Evolutionary conservation across 2,797 vertebrate species (phyloP), one percentile per base, ranked within the genome.

Genomic region (Phaenicophaeus curvirostris): DNA sequence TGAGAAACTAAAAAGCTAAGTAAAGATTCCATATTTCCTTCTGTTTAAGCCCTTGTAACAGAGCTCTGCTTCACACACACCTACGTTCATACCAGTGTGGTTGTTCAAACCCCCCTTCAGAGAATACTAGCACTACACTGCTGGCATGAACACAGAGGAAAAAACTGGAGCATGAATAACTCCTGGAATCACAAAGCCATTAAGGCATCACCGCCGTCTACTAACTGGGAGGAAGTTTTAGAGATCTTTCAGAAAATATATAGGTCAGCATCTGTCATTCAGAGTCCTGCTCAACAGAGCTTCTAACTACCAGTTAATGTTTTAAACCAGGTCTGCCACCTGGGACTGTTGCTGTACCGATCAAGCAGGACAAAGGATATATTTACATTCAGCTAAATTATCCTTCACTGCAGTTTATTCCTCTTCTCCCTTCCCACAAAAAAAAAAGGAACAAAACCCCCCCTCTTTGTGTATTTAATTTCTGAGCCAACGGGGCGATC

Each of bases 131-230:
- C 30, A 51, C 71, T 48, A 35, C 21, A 50, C 44, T 57, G 84
- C 90, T 92, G 94, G 93, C 89, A 90, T n/a, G 67, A 42, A 19
- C 87, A 85, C 82, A 81, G 74, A 94, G 67, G 69, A 25, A 71
- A 81, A 96, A 97, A 96, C 48, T 95, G 93, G 96, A 95, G 94
- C 96, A 96, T 96, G 89, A 95, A 89, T 96, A 97, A 96, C 94
- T 90, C 87, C 87, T 72, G 44, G 90, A 95, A 92, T 93, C 93
- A 94, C 94, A 95, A 91, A 96, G 89, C 93, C 92, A 96, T 97
- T 95, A 96, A 96, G 92, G 94, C 94, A 82, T 76, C 72, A 74
- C 68, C 74, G 93, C 57, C 72, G 42, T 83, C 86, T 90, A 69
- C 95, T 94, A 69, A 94, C 95, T 93, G 73, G 83, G 75, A 96